These are phyloP conservation scores for Euglossa dilemma DNA, from an alignment of 1,140 invertebrate species.

Conservation along the genomic window DNA sequence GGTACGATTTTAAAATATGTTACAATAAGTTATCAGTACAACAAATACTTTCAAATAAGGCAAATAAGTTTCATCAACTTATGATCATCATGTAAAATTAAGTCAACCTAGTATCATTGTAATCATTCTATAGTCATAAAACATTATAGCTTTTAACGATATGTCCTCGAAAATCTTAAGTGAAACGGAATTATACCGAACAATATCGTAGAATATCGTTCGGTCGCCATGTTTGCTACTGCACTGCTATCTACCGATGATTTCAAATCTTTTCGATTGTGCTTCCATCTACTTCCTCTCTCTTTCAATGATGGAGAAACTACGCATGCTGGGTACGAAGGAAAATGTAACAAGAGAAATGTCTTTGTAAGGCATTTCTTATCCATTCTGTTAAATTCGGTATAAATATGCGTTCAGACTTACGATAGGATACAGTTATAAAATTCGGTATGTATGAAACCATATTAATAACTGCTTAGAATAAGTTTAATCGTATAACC, in stretches of 20 bases:
- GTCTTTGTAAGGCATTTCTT: not conserved
- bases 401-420: not conserved
- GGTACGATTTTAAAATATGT: not conserved
- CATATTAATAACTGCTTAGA: not conserved
- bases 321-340: not conserved
- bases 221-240: constrained; percentile 32
- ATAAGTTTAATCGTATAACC: too few species aligned
- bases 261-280: not conserved
- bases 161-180: not conserved
- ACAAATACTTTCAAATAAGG: too few species aligned
- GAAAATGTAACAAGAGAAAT: constrained; percentile 9
- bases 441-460: not conserved
- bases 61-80: not conserved
- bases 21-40: not conserved
- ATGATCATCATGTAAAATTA: not conserved
- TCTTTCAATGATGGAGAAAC: constrained; percentile 1
- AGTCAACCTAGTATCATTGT: not conserved
- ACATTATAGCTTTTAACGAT: not conserved
- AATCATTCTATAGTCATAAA: not conserved
- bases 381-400: not conserved
- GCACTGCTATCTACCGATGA: constrained; percentile 29
- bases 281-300: constrained; percentile 35
- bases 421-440: not conserved
- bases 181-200: not conserved
- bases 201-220: not conserved